Evolutionary conservation across 2,113 vertebrate species (phyloP), one percentile per base, ranked within the genome.

Genomic region (Chamaetylas fuelleborni): DNA sequence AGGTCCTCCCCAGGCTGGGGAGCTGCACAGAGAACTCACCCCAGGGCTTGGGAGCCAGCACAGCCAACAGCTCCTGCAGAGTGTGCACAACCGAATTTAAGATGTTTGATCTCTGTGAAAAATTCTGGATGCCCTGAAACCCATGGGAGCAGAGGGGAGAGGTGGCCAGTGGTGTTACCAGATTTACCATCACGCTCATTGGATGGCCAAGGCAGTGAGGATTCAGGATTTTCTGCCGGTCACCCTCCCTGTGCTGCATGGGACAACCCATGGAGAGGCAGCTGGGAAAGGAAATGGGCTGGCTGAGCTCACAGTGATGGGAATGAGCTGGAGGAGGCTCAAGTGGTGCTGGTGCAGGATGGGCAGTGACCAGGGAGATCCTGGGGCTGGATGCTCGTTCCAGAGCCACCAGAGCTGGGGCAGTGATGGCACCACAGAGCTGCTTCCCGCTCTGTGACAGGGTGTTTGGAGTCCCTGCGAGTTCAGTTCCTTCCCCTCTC

Each of bases 401-500:
- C 65, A 11, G 43, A 58, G 34, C 65, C 0, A 0, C 26, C 5
- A 3, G 51, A 76, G 50, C 67, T 20, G 57, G 29, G 70, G n/a
- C 4, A 20, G 48, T 4, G 47, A 43, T 4, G 48, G 53, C 69
- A 65, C 22, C 11, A 3, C 34, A 31, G 70, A 90, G 70, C 87
- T 61, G 73, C 48, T 64, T 83, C 81, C 69, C 19, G 3, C 36
- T 13, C 69, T 74, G 80, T 6, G 3, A 38, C 6, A 12, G 61
- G 14, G 31, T 19, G 48, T n/a, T 61, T 29, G 65, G 65, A 58
- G 73, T 25, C 48, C 36, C 84, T 2, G 45, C 0, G 2, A 66
- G 78, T 60, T 91, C 22, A 8, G 53, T 26, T 87, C 62, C 79
- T 90, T 93, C 93, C 89, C 42, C 80, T 94, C 88, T 50, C 73